These are phyloP conservation scores for Epizoanthus fatuus DNA, from an alignment of 92 coral and sea anemone genomes.

Conservation along the genomic window DNA sequence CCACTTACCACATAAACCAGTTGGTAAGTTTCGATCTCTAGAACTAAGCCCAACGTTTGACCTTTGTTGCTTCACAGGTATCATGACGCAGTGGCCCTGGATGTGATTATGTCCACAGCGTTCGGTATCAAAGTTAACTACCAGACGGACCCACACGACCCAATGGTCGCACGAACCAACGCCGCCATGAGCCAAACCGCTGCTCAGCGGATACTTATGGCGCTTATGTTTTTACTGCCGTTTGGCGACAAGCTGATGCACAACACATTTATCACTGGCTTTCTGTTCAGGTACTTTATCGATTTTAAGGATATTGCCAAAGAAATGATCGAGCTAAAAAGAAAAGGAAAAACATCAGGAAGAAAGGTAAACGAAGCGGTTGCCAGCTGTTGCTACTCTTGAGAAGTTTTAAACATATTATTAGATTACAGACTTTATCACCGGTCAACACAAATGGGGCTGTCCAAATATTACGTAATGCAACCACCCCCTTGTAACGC, in stretches of 20 bases:
- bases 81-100: conserved; percentile 67
- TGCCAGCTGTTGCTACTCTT: neutral
- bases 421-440: too few species aligned
- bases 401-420: too few species aligned
- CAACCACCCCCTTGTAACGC: neutral
- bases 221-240: conserved; percentile 46
- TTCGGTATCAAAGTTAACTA: conserved; percentile 72
- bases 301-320: conserved; percentile 21
- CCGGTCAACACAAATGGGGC: too few species aligned
- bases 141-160: conserved; percentile 74
- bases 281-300: conserved; percentile 6
- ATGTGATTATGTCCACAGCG: conserved; percentile 58
- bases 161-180: conserved; percentile 49
- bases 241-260: conserved; percentile 30
- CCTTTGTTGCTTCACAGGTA: conserved; percentile 40
- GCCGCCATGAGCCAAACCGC: conserved; percentile 43
- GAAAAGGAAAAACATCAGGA: neutral
- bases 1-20: too few species aligned
- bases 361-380: neutral
- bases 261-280: neutral
- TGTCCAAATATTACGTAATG: neutral
- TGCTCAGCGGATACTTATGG: neutral
- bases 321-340: conserved; percentile 27
- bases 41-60: too few species aligned
- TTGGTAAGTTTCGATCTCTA: too few species aligned